Evolutionary conservation across 2,888 invertebrate species (phyloP).

Genomic region (Thelaira solivaga): DNA sequence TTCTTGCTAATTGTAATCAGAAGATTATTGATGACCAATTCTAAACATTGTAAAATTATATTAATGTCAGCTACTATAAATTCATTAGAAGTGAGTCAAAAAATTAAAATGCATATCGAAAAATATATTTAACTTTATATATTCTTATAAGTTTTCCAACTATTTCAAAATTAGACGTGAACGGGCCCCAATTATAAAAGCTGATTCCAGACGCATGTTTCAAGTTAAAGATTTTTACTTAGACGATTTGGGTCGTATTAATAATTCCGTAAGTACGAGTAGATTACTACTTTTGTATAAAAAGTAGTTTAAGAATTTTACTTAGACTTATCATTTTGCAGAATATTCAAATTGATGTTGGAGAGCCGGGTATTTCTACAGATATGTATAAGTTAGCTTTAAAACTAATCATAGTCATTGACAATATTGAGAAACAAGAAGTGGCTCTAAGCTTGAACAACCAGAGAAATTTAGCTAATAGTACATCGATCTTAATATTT

Average conservation of each 20-base stretch:
- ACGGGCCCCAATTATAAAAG: constrained; percentile 80
- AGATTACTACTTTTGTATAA: background rate
- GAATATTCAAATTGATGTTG: constrained; percentile 78
- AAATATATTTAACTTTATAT: background rate
- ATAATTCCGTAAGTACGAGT: constrained; percentile 76
- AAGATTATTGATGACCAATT: constrained; percentile 83
- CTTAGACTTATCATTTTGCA: constrained; percentile 66
- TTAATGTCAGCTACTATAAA: constrained; percentile 97
- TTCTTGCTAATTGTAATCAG: constrained; percentile 90
- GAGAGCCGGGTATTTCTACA: constrained; percentile 80
- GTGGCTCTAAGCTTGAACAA: constrained; percentile 74
- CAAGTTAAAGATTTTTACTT: constrained; percentile 82
- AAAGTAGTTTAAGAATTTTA: background rate
- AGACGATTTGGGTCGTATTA: constrained; percentile 78
- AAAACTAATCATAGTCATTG: constrained; percentile 81
- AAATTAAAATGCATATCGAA: background rate
- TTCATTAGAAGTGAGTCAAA: constrained; percentile 76
- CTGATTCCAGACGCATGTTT: constrained; percentile 79
- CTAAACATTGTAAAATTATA: constrained; percentile 83
- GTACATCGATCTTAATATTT: constrained; percentile 87
- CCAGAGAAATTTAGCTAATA: constrained; percentile 70
- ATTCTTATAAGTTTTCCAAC: constrained; percentile 69
- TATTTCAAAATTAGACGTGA: constrained; percentile 71
- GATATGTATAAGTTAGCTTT: constrained; percentile 81
- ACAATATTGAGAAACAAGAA: constrained; percentile 73